phyloP scores from a whole-genome alignment of 2,113 vertebrate species.

The Ariopsis seemanni region DNA sequence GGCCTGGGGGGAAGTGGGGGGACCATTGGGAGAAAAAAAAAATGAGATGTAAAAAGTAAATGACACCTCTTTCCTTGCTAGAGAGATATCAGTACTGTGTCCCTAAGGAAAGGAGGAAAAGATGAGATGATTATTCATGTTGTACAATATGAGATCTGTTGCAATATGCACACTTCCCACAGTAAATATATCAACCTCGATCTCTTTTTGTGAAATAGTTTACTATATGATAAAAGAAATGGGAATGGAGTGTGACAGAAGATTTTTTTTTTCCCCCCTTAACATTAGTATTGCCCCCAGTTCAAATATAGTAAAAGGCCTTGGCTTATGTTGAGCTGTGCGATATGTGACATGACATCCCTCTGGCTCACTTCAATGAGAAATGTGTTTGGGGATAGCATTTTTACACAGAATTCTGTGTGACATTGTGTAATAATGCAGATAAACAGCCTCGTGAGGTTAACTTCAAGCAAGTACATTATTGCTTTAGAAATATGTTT shows the following conservation, averaged over 20 bases:
- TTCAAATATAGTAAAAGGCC: constrained; percentile 4
- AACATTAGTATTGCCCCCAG: constrained; percentile 16
- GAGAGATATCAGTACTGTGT: not conserved
- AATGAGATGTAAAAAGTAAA: constrained; percentile 37
- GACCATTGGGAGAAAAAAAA: not conserved
- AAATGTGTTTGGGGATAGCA: not conserved
- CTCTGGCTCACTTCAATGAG: constrained; percentile 9
- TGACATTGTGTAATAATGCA: constrained; percentile 10
- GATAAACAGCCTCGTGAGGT: not conserved
- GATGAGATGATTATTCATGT: constrained; percentile 19
- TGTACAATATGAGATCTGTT: constrained; percentile 22
- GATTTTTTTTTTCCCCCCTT: not conserved
- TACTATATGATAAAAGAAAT: constrained; percentile 2
- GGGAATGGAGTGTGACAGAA: not conserved
- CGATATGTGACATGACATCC: not conserved
- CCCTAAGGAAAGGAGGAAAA: constrained; percentile 32
- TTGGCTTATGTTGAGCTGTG: constrained; percentile 5
- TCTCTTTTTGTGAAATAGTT: constrained; percentile 13
- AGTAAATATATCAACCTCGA: constrained; percentile 16
- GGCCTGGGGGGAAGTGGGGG: not conserved
- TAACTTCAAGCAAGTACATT: not conserved
- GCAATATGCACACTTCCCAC: not conserved
- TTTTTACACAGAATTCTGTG: not conserved
- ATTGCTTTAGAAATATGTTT: not conserved
- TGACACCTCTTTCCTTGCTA: constrained; percentile 23